Conservation (phyloP, 2,888 invertebrate species). For the Drosophila melanosoma region DNA sequence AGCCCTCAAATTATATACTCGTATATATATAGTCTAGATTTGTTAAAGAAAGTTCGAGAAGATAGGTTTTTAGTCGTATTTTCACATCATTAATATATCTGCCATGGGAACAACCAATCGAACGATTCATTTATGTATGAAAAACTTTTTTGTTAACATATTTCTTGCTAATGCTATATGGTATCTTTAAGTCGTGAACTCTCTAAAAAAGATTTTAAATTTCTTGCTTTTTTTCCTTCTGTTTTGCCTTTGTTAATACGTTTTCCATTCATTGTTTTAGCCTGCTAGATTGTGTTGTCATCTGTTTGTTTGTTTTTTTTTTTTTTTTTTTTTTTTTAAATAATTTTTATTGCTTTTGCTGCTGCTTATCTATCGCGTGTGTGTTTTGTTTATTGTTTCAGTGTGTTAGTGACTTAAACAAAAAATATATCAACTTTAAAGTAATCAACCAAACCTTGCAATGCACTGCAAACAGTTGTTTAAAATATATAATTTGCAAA, state of each 20-base stretch:
- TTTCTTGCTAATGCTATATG: not conserved
- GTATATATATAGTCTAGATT: not conserved
- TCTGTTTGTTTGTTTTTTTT: constrained; percentile 38
- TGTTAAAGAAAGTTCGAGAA: no score
- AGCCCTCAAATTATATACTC: not conserved
- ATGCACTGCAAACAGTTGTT: not conserved
- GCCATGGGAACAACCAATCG: not conserved
- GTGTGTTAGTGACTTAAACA: constrained; percentile 7
- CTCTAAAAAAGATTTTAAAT: not conserved
- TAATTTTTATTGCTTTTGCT: constrained; percentile 9
- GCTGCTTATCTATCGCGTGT: constrained; percentile 35
- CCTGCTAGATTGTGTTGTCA: constrained; percentile 13
- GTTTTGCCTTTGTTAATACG: not conserved
- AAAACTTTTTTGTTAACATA: not conserved
- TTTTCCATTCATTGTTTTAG: constrained; percentile 52
- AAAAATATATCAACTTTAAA: constrained; percentile 18
- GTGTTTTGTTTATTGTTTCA: constrained; percentile 3
- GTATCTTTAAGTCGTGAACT: not conserved
- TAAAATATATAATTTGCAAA: not conserved
- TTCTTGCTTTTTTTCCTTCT: not conserved
- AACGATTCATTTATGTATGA: not conserved
- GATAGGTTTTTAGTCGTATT: not conserved
- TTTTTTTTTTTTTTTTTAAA: constrained; percentile 34
- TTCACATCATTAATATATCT: not conserved
- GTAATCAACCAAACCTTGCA: not conserved